Base-by-base conservation (phyloP, 2,113 vertebrate genomes). In the Gymnocephalus cernua region DNA sequence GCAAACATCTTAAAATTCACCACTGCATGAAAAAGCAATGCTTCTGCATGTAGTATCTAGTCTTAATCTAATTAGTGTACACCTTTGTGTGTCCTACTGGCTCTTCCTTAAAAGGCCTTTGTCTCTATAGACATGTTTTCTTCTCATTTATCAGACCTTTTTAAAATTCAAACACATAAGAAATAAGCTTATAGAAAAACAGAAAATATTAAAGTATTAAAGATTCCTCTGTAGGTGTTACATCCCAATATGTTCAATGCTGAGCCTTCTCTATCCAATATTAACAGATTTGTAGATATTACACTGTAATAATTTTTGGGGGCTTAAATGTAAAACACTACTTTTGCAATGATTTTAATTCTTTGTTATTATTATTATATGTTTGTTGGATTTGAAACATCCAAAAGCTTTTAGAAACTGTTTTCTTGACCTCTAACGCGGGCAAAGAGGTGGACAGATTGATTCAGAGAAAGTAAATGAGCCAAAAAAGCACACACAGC, bases 391-490 rank as follows among this genome's bases (percentile, higher is more conserved):
- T 75, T 53, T 29, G 8, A 53, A 71, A 71, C 5, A 13, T 18
- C 2, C 41, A n/a, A 58, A 51, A 61, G 21, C 59, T 59, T 74
- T 56, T 16, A 59, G 7, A 44, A 58, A 83, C 44, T 74, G 2
- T 51, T 80, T 61, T 50, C 48, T 23, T 62, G 15, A 23, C 35
- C 56, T 56, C 79, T 68, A 82, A 77, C 15, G 54, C 68, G 68
- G 64, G 72, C 61, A 14, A 18, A 78, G 47, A 79, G 50, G 64
- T 79, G 56, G 57, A 77, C 61, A 23, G 50, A 91, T 74, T 86
- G 77, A 90, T 69, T 89, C 76, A 9, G 75, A 66, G 63, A 65
- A 83, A 86, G 83, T 79, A 91, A 91, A 92, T 90, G 87, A 90
- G 82, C 65, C 88, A 85, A 75, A 86, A 80, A 82, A 83, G 25